Conservation (phyloP, 2,113 vertebrate genomes). For the Triplophysa dalaica region DNA sequence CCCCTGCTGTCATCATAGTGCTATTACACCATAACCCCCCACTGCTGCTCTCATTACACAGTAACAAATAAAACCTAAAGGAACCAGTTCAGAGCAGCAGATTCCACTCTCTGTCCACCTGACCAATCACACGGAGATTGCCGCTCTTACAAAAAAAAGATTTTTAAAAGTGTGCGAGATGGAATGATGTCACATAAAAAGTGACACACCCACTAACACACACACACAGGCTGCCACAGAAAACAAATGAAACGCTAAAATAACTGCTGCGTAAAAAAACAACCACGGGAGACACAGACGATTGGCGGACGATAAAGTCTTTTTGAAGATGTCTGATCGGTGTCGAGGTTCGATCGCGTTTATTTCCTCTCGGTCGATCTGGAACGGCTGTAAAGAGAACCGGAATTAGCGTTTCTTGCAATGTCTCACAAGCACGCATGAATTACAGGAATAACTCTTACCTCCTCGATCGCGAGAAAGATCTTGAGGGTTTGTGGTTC, state of each 20-base stretch:
- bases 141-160: slow-evolving; percentile 31
- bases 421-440: neutral
- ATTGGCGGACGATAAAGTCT: slow-evolving; percentile 54
- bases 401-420: neutral
- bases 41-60: neutral
- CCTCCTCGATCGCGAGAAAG: slow-evolving; percentile 97
- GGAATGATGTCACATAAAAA: slow-evolving; percentile 64
- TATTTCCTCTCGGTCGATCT: slow-evolving; percentile 96
- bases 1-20: slow-evolving; percentile 21
- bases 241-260: slow-evolving; percentile 65
- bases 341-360: slow-evolving; percentile 46
- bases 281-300: slow-evolving; percentile 30
- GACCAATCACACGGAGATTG: slow-evolving; percentile 10
- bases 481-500: slow-evolving; percentile 97
- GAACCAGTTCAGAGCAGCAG: slow-evolving; percentile 5
- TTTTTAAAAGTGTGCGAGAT: slow-evolving; percentile 52
- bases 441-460: slow-evolving; percentile 58
- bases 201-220: slow-evolving; percentile 51
- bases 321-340: slow-evolving; percentile 56
- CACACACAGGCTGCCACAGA: slow-evolving; percentile 42
- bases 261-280: slow-evolving; percentile 50
- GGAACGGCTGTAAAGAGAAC: slow-evolving; percentile 80
- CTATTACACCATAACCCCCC: neutral
- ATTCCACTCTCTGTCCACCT: neutral
- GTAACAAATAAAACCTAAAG: neutral